Conservation (phyloP, 2,113 vertebrate species). For the Onychostruthus taczanowskii region DNA sequence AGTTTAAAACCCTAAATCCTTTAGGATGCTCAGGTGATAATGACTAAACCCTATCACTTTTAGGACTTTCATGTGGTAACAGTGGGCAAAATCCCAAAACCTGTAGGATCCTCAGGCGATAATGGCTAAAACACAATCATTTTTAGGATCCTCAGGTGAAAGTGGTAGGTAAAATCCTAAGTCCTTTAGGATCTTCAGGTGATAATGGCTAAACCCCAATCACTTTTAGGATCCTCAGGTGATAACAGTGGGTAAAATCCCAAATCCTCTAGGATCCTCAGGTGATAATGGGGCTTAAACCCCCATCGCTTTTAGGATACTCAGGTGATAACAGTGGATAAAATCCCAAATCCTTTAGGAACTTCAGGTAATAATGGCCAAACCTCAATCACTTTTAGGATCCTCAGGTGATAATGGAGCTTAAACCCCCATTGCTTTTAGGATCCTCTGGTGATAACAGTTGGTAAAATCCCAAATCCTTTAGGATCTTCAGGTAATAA, state of each 20-base stretch:
- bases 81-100: too few relatives aligned
- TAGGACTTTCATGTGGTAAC: too few relatives aligned
- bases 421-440: neutral
- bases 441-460: too few relatives aligned
- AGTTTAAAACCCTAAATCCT: neutral
- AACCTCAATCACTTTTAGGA: neutral
- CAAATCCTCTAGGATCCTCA: neutral
- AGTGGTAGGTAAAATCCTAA: neutral
- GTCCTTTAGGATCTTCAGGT: neutral
- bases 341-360: neutral
- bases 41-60: fast-evolving
- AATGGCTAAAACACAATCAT: too few relatives aligned
- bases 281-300: neutral
- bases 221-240: neutral
- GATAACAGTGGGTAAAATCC: fast-evolving
- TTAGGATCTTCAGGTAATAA: neutral
- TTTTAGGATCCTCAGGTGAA: too few relatives aligned
- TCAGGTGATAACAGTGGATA: fast-evolving
- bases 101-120: too few relatives aligned
- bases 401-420: fast-evolving
- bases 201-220: neutral
- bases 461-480: neutral
- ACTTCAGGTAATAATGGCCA: neutral
- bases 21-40: too few relatives aligned
- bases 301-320: fast-evolving